A percentile compares a stretch with the other conserved stretches of the same genome.
phyloP scores from a whole-genome alignment of 2,888 invertebrate species.

The Drosophila ezoana region DNA sequence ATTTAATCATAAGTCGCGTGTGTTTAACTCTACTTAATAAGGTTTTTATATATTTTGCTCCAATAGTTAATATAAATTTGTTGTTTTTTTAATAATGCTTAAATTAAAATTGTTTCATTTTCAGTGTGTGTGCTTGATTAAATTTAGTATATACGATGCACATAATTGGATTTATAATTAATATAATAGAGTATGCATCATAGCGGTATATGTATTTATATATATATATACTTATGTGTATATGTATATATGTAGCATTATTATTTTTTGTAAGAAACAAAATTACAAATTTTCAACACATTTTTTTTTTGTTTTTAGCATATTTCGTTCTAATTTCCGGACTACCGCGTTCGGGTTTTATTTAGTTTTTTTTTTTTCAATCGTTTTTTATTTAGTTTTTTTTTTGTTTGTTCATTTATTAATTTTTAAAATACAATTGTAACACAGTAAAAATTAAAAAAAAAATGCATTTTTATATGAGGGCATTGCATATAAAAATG shows the following conservation, averaged over 20 bases:
- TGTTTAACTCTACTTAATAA: constrained; percentile 66
- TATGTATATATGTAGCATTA: constrained; percentile 54
- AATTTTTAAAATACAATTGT: constrained; percentile 63
- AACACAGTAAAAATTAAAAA: constrained; percentile 72
- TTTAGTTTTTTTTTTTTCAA: constrained; percentile 31
- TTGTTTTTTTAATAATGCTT: constrained; percentile 61
- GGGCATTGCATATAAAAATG: constrained; percentile 57
- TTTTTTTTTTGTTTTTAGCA: constrained; percentile 31
- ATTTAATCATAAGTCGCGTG: constrained; percentile 42
- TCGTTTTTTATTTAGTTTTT: constrained; percentile 6
- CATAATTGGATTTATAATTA: constrained; percentile 68
- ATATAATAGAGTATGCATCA: constrained; percentile 49
- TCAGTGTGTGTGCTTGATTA: constrained; percentile 55
- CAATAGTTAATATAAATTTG: constrained; percentile 63
- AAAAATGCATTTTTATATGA: constrained; percentile 57
- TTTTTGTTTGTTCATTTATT: constrained; percentile 47
- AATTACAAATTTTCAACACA: constrained; percentile 71
- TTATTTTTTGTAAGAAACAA: constrained; percentile 63
- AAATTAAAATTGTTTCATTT: constrained; percentile 50
- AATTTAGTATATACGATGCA: constrained; percentile 74
- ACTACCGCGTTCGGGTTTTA: too few species aligned
- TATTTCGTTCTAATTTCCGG: constrained; percentile 6
- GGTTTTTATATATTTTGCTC: constrained; percentile 59
- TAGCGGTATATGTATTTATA: constrained; percentile 37
- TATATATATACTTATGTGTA: constrained; percentile 26